phyloP scores from a whole-genome alignment of 2,797 vertebrate genomes.

The Phalanger gymnotis region DNA sequence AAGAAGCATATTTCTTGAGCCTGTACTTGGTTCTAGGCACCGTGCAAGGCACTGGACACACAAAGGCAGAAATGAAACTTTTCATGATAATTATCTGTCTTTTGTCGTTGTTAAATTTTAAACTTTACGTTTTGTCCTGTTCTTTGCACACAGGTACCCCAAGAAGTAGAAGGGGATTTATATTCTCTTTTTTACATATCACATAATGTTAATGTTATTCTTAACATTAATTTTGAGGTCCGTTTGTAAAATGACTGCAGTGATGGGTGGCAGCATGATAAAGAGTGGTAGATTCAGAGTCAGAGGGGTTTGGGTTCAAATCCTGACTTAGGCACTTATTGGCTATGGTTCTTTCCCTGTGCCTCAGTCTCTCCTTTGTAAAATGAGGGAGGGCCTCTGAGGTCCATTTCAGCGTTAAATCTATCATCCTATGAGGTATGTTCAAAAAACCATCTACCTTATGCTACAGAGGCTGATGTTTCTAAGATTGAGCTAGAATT shows the following conservation, averaged over 20 bases:
- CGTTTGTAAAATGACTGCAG: not conserved
- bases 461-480: not conserved
- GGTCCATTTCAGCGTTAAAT: not conserved
- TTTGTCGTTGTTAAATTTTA: too few relatives aligned
- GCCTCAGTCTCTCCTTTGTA: conserved; percentile 19
- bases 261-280: not conserved
- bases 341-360: conserved; percentile 10
- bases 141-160: too few relatives aligned
- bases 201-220: too few relatives aligned
- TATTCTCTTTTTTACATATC: too few relatives aligned
- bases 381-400: conserved; percentile 3
- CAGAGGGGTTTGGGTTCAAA: not conserved
- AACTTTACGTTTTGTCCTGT: too few relatives aligned
- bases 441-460: not conserved
- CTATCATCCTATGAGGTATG: not conserved
- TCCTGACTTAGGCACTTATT: not conserved
- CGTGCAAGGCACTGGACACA: not conserved
- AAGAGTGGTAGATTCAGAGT: not conserved
- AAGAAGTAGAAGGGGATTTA: too few relatives aligned
- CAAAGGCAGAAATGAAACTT: not conserved
- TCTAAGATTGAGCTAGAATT: not conserved
- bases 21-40: not conserved
- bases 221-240: too few relatives aligned
- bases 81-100: not conserved
- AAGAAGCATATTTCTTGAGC: not conserved